Evolutionary conservation across 2,888 invertebrate species (phyloP), one percentile per base, ranked within the genome.

Genomic region (Matsumyia berberina): DNA sequence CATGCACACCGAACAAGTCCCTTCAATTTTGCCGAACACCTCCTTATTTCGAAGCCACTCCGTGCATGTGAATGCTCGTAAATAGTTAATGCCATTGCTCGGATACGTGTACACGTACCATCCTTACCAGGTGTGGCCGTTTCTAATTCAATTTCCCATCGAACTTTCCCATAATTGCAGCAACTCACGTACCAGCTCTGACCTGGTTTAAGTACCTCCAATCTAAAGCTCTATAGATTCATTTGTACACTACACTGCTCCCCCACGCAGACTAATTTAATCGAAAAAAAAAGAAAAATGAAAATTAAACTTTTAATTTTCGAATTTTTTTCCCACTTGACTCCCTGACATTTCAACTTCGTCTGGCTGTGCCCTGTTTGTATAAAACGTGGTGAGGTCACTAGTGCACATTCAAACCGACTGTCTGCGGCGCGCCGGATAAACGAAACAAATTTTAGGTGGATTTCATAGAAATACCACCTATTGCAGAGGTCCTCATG

Each of bases 261-360:
- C 42, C 37, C 39, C 29, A 4, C 31, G 44, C 51, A 67, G 74
- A 69, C 33, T 55, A 76, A 69, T 57, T 69, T 42, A 76, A 81
- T 69, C 57, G 24, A 62, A 70, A 37, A 37, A 55, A 24, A 35
- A 39, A 80, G 37, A 55, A 44, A 60, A 69, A n/a, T n/a, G n/a
- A 37, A 24, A 49, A 15, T 0, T 33, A 74, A 74, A 58, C 19
- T 69, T 80, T 74, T 60, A 60, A 60, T 33, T 74, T 80, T 62
- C 8, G 46, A 81, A 37, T 66, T 64, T 24, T 64, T 24, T 57
- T 57, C 64, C 70, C 66, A 82, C 77, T 77, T 82, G 82, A 77
- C 82, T 82, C 53, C n/a, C 44, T 66, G 82, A 66, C 77, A 72
- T 77, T 82, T 72, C 37, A 82, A 60, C 64, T 70, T 62, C 29